Percentiles rank a stretch among this genome's conserved stretches.
Conservation (phyloP, 2,888 invertebrate genomes). For the Nysson spinosus region DNA sequence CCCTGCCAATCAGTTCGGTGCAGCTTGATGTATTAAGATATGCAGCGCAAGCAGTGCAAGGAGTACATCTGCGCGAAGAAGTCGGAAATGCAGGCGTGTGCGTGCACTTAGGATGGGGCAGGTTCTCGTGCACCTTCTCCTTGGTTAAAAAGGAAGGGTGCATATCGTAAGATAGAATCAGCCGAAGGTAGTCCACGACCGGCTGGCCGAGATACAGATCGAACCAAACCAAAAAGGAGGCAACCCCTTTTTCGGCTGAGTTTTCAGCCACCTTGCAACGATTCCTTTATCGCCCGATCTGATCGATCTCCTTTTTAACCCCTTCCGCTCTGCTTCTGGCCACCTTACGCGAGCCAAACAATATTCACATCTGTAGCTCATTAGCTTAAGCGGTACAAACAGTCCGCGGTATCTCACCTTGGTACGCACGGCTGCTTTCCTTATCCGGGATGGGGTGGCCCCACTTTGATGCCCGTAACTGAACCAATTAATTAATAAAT, state of each 20-base stretch:
- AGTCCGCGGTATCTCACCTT: constrained; percentile 58
- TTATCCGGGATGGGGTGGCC: too few relatives aligned
- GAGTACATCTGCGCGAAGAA: constrained; percentile 56
- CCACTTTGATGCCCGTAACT: too few relatives aligned
- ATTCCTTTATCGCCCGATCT: constrained; percentile 43
- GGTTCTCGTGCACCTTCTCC: constrained; percentile 56
- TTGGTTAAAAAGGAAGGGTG: constrained; percentile 60
- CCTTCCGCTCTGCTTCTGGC: constrained; percentile 45
- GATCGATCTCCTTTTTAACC: constrained; percentile 34
- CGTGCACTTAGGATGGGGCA: constrained; percentile 47
- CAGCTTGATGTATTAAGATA: constrained; percentile 33
- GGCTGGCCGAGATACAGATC: constrained; percentile 69
- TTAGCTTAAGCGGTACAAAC: constrained; percentile 76
- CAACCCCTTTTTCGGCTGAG: constrained; percentile 60
- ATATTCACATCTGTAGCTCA: constrained; percentile 73
- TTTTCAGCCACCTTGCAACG: constrained; percentile 68
- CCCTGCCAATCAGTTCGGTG: constrained; percentile 19
- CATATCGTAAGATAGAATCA: constrained; percentile 65
- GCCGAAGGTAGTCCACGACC: constrained; percentile 62
- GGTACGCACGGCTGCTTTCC: constrained; percentile 49
- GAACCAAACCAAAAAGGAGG: constrained; percentile 43
- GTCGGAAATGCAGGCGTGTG: constrained; percentile 42
- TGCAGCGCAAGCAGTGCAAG: constrained; percentile 53
- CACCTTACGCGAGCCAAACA: constrained; percentile 52
- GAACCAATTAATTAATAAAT: too few relatives aligned